These are phyloP conservation scores for Steinernema khuongi DNA, from an alignment of 1,140 invertebrate genomes.

Conservation along the genomic window DNA sequence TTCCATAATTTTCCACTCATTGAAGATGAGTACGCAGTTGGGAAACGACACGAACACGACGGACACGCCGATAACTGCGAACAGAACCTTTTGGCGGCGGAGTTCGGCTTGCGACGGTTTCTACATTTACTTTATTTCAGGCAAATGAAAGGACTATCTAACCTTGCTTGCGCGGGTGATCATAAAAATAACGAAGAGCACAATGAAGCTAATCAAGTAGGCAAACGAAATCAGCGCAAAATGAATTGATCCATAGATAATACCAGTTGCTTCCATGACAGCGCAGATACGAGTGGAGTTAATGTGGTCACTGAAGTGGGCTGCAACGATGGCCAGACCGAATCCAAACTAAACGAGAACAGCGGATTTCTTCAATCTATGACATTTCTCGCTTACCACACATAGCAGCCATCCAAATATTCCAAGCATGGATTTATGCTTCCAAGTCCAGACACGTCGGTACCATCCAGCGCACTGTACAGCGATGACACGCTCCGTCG, in stretches of 20 bases:
- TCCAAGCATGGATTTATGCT: neutral
- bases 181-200: neutral
- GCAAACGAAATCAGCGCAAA: neutral
- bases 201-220: neutral
- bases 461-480: conserved; percentile 2
- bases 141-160: neutral
- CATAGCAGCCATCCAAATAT: neutral
- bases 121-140: neutral
- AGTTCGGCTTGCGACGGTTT: neutral
- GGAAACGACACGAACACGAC: conserved; percentile 5
- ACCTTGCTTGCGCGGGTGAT: neutral
- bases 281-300: neutral
- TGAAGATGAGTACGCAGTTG: neutral
- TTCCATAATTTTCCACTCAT: neutral
- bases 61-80: conserved; percentile 4
- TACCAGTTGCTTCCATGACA: conserved; percentile 5
- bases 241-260: neutral
- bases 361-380: neutral
- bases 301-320: neutral
- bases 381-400: neutral
- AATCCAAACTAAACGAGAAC: neutral
- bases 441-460: neutral
- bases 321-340: neutral
- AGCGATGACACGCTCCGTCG: neutral
- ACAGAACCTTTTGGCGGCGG: neutral